These are phyloP conservation scores for Adrianichthys oophorus DNA, from an alignment of 2,797 vertebrate species.

Conservation along the genomic window DNA sequence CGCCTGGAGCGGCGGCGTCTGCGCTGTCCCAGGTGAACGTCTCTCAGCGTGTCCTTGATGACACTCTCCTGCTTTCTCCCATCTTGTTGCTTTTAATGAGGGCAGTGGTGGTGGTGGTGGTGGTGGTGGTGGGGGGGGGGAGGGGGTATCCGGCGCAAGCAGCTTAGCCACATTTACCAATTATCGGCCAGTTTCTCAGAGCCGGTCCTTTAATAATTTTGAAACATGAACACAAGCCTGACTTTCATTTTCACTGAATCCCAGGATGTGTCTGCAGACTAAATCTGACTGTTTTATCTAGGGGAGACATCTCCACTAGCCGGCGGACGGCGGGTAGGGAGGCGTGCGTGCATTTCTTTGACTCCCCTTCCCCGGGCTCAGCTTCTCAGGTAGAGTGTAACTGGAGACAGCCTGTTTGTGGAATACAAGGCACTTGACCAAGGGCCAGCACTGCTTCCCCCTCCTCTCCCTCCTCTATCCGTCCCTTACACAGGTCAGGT, in stretches of 20 bases:
- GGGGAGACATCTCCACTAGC: constrained; percentile 53
- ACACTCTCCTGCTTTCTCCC: constrained; percentile 63
- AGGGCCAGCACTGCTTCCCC: constrained; percentile 90
- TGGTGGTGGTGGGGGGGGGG: constrained; percentile 33
- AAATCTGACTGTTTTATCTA: constrained; percentile 39
- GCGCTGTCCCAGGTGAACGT: constrained; percentile 70
- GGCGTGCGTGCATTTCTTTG: constrained; percentile 76
- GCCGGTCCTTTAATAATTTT: constrained; percentile 39
- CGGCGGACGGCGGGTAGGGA: constrained; percentile 68
- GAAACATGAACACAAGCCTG: constrained; percentile 20
- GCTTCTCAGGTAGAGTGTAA: constrained; percentile 84
- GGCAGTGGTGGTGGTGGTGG: constrained; percentile 32
- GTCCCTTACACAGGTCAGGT: constrained; percentile 87
- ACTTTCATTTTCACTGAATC: constrained; percentile 30
- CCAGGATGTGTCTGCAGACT: constrained; percentile 6
- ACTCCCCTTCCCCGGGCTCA: constrained; percentile 77
- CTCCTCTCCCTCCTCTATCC: constrained; percentile 84
- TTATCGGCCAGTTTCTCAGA: constrained; percentile 39
- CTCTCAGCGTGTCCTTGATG: constrained; percentile 73
- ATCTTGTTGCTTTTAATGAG: constrained; percentile 67
- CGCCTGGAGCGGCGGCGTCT: constrained; percentile 62
- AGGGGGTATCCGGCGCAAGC: constrained; percentile 28
- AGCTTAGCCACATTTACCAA: constrained; percentile 50
- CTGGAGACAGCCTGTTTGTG: constrained; percentile 85
- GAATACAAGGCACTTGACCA: constrained; percentile 95